phyloP scores from a whole-genome alignment of 2,797 vertebrate species.

The Eremophila alpestris region DNA sequence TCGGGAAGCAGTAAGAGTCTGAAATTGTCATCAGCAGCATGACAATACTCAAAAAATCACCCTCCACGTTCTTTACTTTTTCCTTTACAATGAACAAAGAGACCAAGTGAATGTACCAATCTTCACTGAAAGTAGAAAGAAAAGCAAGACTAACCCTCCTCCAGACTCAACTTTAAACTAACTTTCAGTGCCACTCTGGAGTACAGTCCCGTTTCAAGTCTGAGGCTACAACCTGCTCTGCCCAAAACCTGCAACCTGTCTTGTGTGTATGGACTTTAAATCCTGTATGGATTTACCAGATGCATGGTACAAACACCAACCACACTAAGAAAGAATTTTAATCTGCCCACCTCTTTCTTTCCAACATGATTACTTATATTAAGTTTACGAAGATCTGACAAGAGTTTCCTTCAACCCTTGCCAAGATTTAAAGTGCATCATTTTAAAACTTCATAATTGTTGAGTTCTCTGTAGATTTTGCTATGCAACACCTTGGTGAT shows the following conservation, averaged over 20 bases:
- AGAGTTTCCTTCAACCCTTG: neutral
- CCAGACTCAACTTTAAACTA: neutral
- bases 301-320: neutral
- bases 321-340: neutral
- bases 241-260: neutral
- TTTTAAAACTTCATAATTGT: neutral
- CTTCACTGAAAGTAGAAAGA: neutral
- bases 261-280: rapidly evolving
- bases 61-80: neutral
- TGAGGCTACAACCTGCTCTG: neutral
- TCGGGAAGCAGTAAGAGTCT: neutral
- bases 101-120: neutral
- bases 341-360: neutral
- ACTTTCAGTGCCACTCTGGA: neutral
- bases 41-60: neutral
- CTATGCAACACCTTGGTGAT: neutral
- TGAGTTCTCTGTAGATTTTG: neutral
- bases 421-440: neutral
- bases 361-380: neutral
- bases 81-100: neutral
- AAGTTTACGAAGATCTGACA: neutral
- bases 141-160: neutral
- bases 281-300: neutral
- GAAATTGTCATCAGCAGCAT: neutral
- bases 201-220: neutral